phyloP scores from a whole-genome alignment of 2,797 vertebrate genomes.

The Trachurus trachurus region DNA sequence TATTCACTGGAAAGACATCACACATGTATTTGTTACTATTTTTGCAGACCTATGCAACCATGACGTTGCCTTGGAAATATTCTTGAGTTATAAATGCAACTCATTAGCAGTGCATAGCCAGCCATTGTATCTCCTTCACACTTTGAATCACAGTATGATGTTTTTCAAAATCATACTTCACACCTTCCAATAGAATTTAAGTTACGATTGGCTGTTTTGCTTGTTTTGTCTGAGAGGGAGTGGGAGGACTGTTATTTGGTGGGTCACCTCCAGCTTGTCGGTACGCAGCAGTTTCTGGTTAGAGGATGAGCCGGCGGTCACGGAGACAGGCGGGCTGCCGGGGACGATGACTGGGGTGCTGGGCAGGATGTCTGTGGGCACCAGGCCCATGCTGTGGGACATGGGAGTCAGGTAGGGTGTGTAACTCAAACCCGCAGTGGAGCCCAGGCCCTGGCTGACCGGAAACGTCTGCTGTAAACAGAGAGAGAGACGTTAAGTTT shows the following conservation, averaged over 20 bases:
- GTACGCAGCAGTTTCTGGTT: conserved; percentile 96
- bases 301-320: conserved; percentile 88
- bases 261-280: conserved; percentile 95
- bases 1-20: neutral
- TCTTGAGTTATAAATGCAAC: conserved; percentile 11
- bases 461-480: conserved; percentile 91
- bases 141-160: conserved; percentile 32
- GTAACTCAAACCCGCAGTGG: conserved; percentile 93
- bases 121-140: conserved; percentile 3
- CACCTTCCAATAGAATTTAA: conserved; percentile 12
- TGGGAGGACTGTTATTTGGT: conserved; percentile 16
- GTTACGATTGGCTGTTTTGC: conserved; percentile 15
- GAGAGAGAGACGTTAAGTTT: conserved; percentile 51
- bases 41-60: neutral
- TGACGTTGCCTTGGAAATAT: neutral
- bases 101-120: conserved; percentile 5
- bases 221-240: neutral
- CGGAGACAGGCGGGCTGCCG: conserved; percentile 92
- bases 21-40: neutral
- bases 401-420: conserved; percentile 94
- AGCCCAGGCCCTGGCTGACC: conserved; percentile 91
- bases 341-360: conserved; percentile 92
- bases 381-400: conserved; percentile 94
- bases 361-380: conserved; percentile 95
- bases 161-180: conserved; percentile 26